Base-by-base conservation (phyloP, 2,888 invertebrate species). In the Elmis aenea region DNA sequence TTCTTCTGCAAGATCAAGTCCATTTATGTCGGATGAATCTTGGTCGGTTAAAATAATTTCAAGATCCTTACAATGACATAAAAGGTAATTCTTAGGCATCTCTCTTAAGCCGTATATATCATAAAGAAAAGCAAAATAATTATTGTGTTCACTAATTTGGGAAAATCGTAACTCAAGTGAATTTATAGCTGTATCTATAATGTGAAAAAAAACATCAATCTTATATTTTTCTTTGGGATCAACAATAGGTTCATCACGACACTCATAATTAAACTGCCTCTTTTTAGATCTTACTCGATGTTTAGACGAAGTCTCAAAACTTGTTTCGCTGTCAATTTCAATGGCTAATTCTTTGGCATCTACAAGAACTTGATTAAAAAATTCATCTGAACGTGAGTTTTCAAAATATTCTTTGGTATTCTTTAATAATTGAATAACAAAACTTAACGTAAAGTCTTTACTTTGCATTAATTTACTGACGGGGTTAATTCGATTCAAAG, bases 371-470 rank as follows among this genome's bases (percentile, higher is more conserved):
- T 47, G 43, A 45, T 43, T 32, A 24, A 47, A 51, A 33, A 42
- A 44, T 20, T 33, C 34, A 44, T 49, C 42, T 36, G 36, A 49
- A 47, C 41, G 40, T 40, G 41, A 42, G 39, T 46, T 31, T 36
- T 38, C 39, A 42, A 52, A 49, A 34, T n/a, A 45, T 38, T 46
- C 41, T 49, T 49, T 50, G 31, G 40, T 45, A 28, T 37, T 46
- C 46, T 50, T 26, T 34, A 46, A 36, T 42, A 45, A 38, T 43
- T 45, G 33, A 45, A 49, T 42, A 40, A 41, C 43, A 48, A 37
- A 36, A 33, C 36, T 25, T 43, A 41, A 16, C 38, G 43, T 34
- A 23, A 40, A 42, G 42, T 47, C 35, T 42, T 48, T 40, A 29
- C 37, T 48, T 43, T 48, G 41, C 36, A 46, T 42, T 37, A 48